Evolutionary conservation across 2,797 vertebrate species (phyloP).

Genomic region (Etheostoma nigrum): DNA sequence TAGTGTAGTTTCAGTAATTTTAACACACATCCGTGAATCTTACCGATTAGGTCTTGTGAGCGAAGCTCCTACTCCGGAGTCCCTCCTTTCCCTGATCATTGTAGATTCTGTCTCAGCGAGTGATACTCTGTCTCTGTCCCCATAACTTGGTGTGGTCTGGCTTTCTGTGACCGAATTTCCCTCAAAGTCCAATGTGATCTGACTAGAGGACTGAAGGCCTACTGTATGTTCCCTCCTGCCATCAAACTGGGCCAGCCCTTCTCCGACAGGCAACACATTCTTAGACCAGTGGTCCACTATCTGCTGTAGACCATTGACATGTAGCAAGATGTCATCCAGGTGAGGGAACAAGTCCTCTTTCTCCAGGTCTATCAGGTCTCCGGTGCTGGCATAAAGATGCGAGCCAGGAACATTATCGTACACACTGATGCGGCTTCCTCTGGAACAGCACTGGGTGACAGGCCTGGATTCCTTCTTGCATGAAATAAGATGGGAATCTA

Average conservation of each 20-base stretch:
- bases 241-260: constrained; percentile 70
- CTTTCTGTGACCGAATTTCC: constrained; percentile 92
- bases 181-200: constrained; percentile 93
- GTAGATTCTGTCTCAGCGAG: constrained; percentile 90
- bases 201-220: constrained; percentile 85
- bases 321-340: constrained; percentile 94
- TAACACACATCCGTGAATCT: constrained; percentile 28
- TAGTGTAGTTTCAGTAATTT: neutral
- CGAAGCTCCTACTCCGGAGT: constrained; percentile 96
- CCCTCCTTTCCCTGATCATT: constrained; percentile 92
- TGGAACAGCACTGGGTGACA: constrained; percentile 87
- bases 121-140: constrained; percentile 90
- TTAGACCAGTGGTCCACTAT: constrained; percentile 95
- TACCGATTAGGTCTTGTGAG: constrained; percentile 96
- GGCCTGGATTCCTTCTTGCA: constrained; percentile 83
- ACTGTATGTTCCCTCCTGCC: constrained; percentile 65
- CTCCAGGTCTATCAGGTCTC: constrained; percentile 95
- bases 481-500: constrained; percentile 83
- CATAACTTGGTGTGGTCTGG: constrained; percentile 88
- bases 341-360: constrained; percentile 95
- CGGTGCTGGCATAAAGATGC: constrained; percentile 96
- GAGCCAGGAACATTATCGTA: constrained; percentile 98
- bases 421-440: constrained; percentile 95
- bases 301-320: constrained; percentile 93
- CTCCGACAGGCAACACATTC: constrained; percentile 86